Evolutionary conservation across 2,888 invertebrate species (phyloP).

Genomic region (Epirrhoe alternata): DNA sequence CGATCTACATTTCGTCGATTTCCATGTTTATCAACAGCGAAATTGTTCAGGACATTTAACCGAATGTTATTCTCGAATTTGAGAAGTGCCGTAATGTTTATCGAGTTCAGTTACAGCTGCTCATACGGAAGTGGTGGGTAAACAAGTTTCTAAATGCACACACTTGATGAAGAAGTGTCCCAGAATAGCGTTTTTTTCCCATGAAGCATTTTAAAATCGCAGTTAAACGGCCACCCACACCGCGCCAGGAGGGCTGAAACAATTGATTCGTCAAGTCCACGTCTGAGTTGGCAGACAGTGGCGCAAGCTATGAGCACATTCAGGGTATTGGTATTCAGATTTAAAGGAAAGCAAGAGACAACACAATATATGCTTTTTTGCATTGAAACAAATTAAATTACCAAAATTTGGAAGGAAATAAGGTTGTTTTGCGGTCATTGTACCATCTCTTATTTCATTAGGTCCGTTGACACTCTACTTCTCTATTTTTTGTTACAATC

Average conservation of each 20-base stretch:
- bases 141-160: constrained; percentile 30
- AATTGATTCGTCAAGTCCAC: constrained; percentile 68
- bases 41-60: neutral
- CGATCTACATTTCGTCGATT: constrained; percentile 20
- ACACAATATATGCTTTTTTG: neutral
- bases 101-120: constrained; percentile 11
- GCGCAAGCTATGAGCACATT: constrained; percentile 34
- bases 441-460: neutral
- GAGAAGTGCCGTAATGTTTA: constrained; percentile 20
- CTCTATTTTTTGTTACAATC: too few species aligned
- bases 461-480: too few species aligned
- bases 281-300: constrained; percentile 48
- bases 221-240: constrained; percentile 41
- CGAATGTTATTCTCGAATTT: constrained; percentile 10
- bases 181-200: constrained; percentile 38
- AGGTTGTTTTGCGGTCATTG: neutral
- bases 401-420: neutral
- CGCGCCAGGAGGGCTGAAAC: constrained; percentile 55
- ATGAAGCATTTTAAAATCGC: constrained; percentile 34
- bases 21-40: constrained; percentile 15
- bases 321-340: neutral
- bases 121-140: constrained; percentile 37
- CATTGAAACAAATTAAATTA: neutral
- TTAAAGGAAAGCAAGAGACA: neutral
- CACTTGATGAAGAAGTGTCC: constrained; percentile 38